A percentile compares a stretch with the other conserved stretches of the same genome.
Conservation (phyloP, 2,797 vertebrate species). For the Poeciliopsis presidionis region DNA sequence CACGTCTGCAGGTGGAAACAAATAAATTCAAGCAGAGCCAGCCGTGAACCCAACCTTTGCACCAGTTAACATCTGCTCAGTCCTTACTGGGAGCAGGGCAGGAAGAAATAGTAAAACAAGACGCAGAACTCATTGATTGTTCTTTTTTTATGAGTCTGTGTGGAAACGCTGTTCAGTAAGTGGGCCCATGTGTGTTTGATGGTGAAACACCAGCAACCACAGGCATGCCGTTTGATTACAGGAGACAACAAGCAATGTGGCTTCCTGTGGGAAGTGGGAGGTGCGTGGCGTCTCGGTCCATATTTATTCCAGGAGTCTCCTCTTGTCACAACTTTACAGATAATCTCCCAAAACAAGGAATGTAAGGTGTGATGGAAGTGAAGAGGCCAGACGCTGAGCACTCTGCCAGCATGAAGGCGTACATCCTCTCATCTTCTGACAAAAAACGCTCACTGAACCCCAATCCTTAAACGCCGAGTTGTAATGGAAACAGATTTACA, state of each 20-base stretch:
- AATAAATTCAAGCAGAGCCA: constrained; percentile 13
- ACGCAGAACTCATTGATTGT: constrained; percentile 38
- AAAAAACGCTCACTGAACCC: constrained; percentile 19
- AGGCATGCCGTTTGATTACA: constrained; percentile 57
- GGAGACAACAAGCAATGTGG: constrained; percentile 30
- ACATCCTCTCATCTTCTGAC: constrained; percentile 2
- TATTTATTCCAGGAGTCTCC: constrained; percentile 2
- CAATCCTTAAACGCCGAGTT: constrained; percentile 20
- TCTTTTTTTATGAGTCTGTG: constrained; percentile 43
- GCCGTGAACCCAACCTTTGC: constrained; percentile 7
- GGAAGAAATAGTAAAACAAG: constrained; percentile 22
- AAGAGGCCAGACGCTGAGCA: constrained; percentile 19
- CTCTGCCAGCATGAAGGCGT: constrained; percentile 22
- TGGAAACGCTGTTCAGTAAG: constrained; percentile 46
- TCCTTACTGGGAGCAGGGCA: constrained; percentile 3
- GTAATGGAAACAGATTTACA: constrained; percentile 52
- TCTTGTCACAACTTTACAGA: constrained; percentile 18
- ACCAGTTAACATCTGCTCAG: constrained; percentile 40
- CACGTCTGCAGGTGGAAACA: constrained; percentile 37
- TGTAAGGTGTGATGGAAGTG: constrained; percentile 12
- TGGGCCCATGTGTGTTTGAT: constrained; percentile 58
- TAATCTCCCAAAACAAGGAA: constrained; percentile 23
- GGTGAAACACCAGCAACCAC: constrained; percentile 55
- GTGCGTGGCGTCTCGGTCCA: constrained; percentile 23
- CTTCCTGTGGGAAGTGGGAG: constrained; percentile 40